phyloP scores from a whole-genome alignment of 2,113 vertebrate species.

The Paralichthys olivaceus region DNA sequence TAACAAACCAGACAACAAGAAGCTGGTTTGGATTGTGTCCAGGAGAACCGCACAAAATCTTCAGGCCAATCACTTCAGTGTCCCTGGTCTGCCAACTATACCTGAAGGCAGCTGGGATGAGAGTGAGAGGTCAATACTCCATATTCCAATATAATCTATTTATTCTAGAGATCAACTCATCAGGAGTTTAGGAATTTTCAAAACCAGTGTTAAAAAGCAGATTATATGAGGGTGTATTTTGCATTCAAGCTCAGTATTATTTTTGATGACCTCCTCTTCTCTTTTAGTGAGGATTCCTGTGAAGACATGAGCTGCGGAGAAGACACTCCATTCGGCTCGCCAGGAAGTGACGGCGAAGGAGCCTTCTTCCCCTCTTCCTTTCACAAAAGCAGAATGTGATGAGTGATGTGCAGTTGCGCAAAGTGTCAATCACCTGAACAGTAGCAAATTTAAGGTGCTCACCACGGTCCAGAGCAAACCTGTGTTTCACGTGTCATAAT shows the following conservation, averaged over 20 bases:
- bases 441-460: constrained; percentile 22
- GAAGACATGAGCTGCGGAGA: constrained; percentile 94
- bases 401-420: not conserved
- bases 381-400: constrained; percentile 55
- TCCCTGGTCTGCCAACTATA: constrained; percentile 93
- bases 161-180: no score
- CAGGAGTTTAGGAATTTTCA: no score
- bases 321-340: constrained; percentile 89
- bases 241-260: no score
- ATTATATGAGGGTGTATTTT: no score
- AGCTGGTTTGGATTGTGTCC: constrained; percentile 96
- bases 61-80: constrained; percentile 90
- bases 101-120: constrained; percentile 89
- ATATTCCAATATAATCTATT: not conserved
- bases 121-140: constrained; percentile 86
- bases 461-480: constrained; percentile 23
- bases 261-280: not conserved
- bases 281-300: constrained; percentile 89
- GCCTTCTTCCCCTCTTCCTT: constrained; percentile 88
- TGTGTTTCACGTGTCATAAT: constrained; percentile 26
- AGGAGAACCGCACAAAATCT: constrained; percentile 93
- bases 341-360: constrained; percentile 87
- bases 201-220: no score
- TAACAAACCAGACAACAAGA: constrained; percentile 94
- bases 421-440: constrained; percentile 11